These are phyloP conservation scores for Byasa hedistus DNA, from an alignment of 2,888 invertebrate genomes.

Conservation along the genomic window DNA sequence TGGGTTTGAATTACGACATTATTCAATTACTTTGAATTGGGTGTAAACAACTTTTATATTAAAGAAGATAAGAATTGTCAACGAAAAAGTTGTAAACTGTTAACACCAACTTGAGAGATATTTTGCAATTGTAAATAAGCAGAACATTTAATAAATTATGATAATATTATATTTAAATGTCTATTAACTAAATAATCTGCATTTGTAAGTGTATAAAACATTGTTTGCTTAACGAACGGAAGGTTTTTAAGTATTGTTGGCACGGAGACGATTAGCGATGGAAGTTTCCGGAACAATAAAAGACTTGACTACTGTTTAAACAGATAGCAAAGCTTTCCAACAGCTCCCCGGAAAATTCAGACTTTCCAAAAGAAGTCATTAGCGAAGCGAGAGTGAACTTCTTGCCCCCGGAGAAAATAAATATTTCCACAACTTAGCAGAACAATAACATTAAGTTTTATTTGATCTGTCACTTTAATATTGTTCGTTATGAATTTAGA, in stretches of 20 bases:
- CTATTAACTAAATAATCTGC: background rate
- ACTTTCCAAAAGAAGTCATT: conserved; percentile 73
- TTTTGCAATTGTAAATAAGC: background rate
- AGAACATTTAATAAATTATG: background rate
- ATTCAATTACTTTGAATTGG: conserved; percentile 43
- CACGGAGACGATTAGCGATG: conserved; percentile 41
- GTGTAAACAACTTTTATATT: background rate
- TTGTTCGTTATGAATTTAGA: conserved; percentile 39
- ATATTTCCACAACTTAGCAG: conserved; percentile 64
- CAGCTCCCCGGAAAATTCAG: conserved; percentile 59
- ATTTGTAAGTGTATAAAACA: conserved; percentile 6
- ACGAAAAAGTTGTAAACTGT: no score
- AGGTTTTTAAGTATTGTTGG: conserved; percentile 38
- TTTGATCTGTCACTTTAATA: conserved; percentile 42
- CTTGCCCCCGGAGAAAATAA: conserved; percentile 62
- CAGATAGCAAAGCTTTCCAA: conserved; percentile 64
- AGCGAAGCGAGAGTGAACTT: conserved; percentile 66
- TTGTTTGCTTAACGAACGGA: conserved; percentile 11
- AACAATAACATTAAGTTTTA: conserved; percentile 59
- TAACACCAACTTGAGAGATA: background rate
- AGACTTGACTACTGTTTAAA: conserved; percentile 62
- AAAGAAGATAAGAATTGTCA: background rate
- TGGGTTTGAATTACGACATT: conserved; percentile 48
- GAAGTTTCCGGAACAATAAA: conserved; percentile 52
- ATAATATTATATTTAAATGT: background rate